These are phyloP conservation scores for Cariama cristata DNA, from an alignment of 2,113 vertebrate species.

Conservation along the genomic window DNA sequence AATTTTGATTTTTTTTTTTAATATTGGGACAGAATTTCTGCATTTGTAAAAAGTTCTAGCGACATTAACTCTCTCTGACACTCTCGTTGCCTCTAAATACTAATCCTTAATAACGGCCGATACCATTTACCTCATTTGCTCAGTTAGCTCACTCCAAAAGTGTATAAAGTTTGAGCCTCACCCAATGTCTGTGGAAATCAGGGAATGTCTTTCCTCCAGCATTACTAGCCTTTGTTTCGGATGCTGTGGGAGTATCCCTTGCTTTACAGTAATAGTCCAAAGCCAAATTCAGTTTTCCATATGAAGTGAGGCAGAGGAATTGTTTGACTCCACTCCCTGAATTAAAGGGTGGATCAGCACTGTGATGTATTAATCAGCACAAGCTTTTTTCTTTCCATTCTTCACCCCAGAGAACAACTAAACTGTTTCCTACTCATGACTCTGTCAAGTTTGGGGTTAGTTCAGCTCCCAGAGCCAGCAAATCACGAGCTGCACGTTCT, in stretches of 20 bases:
- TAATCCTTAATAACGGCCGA: not conserved
- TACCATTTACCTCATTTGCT: not conserved
- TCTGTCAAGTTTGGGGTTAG: not conserved
- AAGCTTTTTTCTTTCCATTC: conserved; percentile 15
- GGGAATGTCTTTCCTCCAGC: not conserved
- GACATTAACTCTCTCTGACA: not conserved
- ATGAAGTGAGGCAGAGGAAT: not conserved
- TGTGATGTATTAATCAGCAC: not conserved
- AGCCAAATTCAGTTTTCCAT: conserved; percentile 19
- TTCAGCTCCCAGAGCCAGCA: conserved; percentile 10
- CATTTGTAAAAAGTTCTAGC: not conserved
- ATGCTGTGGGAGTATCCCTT: conserved; percentile 24
- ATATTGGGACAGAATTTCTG: not conserved
- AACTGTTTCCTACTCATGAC: not conserved
- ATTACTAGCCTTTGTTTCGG: conserved; percentile 10
- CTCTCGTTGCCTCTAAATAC: not conserved
- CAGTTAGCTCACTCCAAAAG: not conserved
- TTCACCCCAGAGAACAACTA: conserved; percentile 24
- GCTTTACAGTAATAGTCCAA: not conserved
- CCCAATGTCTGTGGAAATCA: not conserved
- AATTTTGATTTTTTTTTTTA: not conserved
- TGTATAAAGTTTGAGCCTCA: conserved; percentile 19
- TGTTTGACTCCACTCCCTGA: conserved; percentile 15
- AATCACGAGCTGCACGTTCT: not conserved
- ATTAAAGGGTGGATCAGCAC: not conserved